A percentile compares a stretch with the other conserved stretches of the same genome.
phyloP scores from a whole-genome alignment of 2,797 vertebrate species.

The Pangasius mekongensis region DNA sequence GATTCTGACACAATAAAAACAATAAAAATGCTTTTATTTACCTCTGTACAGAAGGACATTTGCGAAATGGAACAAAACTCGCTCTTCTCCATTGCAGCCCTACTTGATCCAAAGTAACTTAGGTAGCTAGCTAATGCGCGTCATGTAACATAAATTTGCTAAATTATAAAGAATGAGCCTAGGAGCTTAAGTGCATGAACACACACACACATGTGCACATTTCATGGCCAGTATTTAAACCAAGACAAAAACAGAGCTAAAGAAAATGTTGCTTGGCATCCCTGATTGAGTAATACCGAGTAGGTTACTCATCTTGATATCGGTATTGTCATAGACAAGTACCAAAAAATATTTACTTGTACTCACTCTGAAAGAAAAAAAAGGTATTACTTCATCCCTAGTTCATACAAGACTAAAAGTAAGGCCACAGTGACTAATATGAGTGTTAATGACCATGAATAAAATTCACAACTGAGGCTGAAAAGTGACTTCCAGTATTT shows the following conservation, averaged over 20 bases:
- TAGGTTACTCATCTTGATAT: neutral
- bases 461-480: neutral
- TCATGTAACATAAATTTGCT: neutral
- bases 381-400: too few relatives aligned
- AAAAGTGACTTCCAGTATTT: neutral
- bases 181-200: neutral
- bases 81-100: neutral
- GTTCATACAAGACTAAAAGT: too few relatives aligned
- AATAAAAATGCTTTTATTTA: neutral
- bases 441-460: too few relatives aligned
- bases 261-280: too few relatives aligned
- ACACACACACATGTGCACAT: too few relatives aligned
- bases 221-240: too few relatives aligned
- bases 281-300: too few relatives aligned
- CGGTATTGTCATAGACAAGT: neutral
- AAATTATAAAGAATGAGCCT: neutral
- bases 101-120: neutral
- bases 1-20: neutral
- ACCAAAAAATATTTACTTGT: too few relatives aligned
- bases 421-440: too few relatives aligned
- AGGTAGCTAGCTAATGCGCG: neutral
- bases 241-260: too few relatives aligned
- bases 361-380: too few relatives aligned
- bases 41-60: neutral
- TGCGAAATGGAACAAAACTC: neutral